phyloP scores from a whole-genome alignment of 2,113 vertebrate genomes.

The Cacatua alba region DNA sequence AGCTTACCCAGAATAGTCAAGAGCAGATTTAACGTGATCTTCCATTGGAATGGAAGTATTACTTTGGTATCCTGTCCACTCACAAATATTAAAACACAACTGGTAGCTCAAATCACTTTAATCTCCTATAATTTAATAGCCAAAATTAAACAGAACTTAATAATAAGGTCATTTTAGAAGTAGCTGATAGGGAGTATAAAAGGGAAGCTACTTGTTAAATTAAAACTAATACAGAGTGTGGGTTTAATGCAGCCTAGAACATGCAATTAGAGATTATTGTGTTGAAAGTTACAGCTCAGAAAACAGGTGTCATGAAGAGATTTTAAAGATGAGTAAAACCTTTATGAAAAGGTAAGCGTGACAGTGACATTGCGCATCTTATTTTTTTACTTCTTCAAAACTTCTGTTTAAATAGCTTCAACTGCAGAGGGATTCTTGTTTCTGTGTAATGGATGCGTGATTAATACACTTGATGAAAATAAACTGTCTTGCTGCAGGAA shows the following conservation, averaged over 20 bases:
- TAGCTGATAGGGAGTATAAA: background rate
- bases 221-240: background rate
- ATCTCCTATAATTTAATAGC: background rate
- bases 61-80: background rate
- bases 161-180: background rate
- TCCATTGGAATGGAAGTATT: background rate
- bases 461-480: background rate
- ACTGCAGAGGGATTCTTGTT: background rate
- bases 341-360: background rate
- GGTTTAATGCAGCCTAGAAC: background rate
- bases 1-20: background rate
- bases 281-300: background rate
- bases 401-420: background rate
- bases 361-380: background rate
- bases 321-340: background rate
- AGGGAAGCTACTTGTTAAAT: background rate
- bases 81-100: background rate
- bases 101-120: background rate
- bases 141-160: background rate
- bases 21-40: background rate
- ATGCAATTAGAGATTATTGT: background rate
- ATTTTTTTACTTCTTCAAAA: background rate
- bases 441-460: background rate
- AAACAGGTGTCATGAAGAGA: background rate
- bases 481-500: background rate